Percentiles rank a stretch among this genome's conserved stretches.
Conservation (phyloP, 2,888 invertebrate species). For the Vannuccia rotundouncinata region DNA sequence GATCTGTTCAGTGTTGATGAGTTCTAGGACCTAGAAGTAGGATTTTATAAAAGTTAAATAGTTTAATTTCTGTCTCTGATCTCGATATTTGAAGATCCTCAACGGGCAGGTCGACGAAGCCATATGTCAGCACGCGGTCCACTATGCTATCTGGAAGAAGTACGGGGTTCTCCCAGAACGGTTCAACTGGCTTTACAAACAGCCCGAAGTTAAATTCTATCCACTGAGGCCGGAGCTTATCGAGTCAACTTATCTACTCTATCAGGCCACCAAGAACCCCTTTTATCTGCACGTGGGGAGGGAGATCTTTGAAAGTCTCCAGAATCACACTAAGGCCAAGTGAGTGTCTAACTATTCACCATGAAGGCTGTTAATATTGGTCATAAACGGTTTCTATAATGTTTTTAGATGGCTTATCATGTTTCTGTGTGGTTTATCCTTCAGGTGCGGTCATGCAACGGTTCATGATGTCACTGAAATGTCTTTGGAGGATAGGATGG, state of each 20-base stretch:
- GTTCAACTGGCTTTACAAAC: constrained; percentile 57
- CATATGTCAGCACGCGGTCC: constrained; percentile 63
- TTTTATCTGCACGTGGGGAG: constrained; percentile 88
- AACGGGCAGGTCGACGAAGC: constrained; percentile 65
- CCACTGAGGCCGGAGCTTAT: constrained; percentile 91
- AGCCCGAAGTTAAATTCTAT: constrained; percentile 59
- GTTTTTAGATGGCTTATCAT: no score
- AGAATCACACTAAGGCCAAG: constrained; percentile 74
- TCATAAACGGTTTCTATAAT: no score
- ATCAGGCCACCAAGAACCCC: constrained; percentile 84
- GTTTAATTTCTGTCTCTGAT: background rate
- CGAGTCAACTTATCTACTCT: constrained; percentile 93
- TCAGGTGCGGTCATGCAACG: constrained; percentile 64
- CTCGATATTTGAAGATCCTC: constrained; percentile 58
- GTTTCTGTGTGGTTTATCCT: no score
- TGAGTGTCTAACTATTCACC: no score
- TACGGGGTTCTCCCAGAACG: constrained; percentile 61
- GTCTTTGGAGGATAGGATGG: constrained; percentile 91
- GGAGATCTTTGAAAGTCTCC: constrained; percentile 76
- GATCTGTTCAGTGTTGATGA: background rate
- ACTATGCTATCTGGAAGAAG: constrained; percentile 63
- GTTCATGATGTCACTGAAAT: constrained; percentile 63
- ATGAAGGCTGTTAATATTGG: no score
- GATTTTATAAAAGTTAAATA: background rate
- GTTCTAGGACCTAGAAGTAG: background rate